Evolutionary conservation across 2,797 vertebrate genomes (phyloP).

Genomic region (Hephaestus fuliginosus): DNA sequence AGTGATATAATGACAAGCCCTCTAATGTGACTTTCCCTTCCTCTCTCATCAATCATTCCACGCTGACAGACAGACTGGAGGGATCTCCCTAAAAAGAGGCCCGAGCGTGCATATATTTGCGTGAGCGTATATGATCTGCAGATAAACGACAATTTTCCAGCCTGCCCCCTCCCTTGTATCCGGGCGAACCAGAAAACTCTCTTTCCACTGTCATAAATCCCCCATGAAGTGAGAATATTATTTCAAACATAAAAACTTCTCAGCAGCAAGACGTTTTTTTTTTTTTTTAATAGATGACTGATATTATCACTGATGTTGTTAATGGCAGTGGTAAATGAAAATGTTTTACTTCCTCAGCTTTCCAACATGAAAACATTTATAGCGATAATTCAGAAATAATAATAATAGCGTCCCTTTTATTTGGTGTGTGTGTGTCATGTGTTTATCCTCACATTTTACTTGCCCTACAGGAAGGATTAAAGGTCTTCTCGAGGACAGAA

Average conservation of each 20-base stretch:
- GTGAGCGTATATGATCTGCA: slow-evolving; percentile 40
- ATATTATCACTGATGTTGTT: slow-evolving; percentile 34
- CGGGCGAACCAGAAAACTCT: slow-evolving; percentile 44
- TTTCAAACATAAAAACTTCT: slow-evolving; percentile 35
- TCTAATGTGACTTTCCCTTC: slow-evolving; percentile 55
- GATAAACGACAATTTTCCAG: slow-evolving; percentile 48
- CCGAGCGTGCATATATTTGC: slow-evolving; percentile 45
- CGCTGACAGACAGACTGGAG: slow-evolving; percentile 50
- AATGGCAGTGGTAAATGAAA: slow-evolving; percentile 37
- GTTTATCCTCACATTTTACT: slow-evolving; percentile 8
- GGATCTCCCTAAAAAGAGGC: slow-evolving; percentile 45
- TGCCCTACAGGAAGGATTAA: slow-evolving; percentile 3
- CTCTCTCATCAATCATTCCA: slow-evolving; percentile 66
- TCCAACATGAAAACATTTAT: slow-evolving; percentile 13
- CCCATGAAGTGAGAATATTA: slow-evolving; percentile 24
- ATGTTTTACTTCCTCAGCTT: slow-evolving; percentile 40
- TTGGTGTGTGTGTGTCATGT: not conserved
- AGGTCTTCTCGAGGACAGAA: not conserved
- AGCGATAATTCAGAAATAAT: slow-evolving; percentile 41
- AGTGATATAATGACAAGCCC: slow-evolving; percentile 51
- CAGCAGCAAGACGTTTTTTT: slow-evolving; percentile 37
- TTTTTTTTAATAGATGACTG: slow-evolving; percentile 37
- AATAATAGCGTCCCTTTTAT: not conserved
- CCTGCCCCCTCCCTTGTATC: slow-evolving; percentile 22
- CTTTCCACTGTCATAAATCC: slow-evolving; percentile 59